These are phyloP conservation scores for Caenorhabditis wallacei DNA, from an alignment of 2,888 invertebrate species.

Conservation along the genomic window DNA sequence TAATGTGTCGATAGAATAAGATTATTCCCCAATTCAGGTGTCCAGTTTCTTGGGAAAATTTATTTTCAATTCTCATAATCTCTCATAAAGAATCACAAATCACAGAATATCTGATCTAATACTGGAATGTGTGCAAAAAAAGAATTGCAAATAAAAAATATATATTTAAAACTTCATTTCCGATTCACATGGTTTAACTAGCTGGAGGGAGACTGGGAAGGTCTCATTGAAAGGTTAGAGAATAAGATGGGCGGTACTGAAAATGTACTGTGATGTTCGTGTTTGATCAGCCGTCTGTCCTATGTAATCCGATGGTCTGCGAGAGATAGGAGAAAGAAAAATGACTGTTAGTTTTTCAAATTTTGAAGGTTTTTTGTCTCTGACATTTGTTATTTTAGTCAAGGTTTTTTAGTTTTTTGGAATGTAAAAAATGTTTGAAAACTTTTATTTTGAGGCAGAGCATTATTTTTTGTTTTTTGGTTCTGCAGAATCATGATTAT, in stretches of 20 bases:
- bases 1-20: background rate
- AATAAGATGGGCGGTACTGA: background rate
- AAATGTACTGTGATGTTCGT: slow-evolving; percentile 24
- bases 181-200: background rate
- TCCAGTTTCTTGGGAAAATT: background rate
- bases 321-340: background rate
- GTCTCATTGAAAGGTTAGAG: background rate
- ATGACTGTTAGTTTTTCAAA: background rate
- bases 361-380: background rate
- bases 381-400: background rate
- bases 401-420: background rate
- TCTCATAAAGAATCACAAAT: background rate
- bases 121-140: background rate
- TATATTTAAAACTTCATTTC: too few relatives aligned
- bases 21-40: background rate
- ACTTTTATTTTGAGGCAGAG: too few relatives aligned
- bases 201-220: background rate
- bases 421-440: background rate
- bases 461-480: too few relatives aligned
- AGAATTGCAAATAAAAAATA: background rate
- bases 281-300: slow-evolving; percentile 33
- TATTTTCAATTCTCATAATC: background rate
- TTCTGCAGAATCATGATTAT: too few relatives aligned
- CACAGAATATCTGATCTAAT: background rate
- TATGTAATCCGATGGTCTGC: slow-evolving; percentile 38